Evolutionary conservation across 2,888 invertebrate genomes (phyloP).

Genomic region (Theretra japonica): DNA sequence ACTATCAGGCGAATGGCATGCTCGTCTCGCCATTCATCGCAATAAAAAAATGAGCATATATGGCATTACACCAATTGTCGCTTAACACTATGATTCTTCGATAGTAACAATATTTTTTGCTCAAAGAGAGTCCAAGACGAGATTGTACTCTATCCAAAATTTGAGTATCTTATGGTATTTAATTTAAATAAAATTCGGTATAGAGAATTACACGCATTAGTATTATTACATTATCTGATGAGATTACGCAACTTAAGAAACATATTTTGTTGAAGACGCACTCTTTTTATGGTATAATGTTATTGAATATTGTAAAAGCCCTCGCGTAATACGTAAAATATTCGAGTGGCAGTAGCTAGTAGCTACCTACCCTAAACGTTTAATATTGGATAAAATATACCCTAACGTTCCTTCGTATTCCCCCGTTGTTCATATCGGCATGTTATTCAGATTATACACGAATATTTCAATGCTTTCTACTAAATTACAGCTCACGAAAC

Average conservation of each 20-base stretch:
- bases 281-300: slow-evolving; percentile 64
- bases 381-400: slow-evolving; percentile 84
- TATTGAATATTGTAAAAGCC: slow-evolving; percentile 78
- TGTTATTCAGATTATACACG: slow-evolving; percentile 85
- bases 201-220: neutral
- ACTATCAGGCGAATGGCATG: no score
- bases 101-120: neutral
- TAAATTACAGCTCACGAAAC: slow-evolving; percentile 83
- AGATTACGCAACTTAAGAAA: slow-evolving; percentile 32
- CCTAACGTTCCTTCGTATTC: slow-evolving; percentile 75
- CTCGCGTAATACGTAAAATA: slow-evolving; percentile 78
- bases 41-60: no score
- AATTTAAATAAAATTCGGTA: slow-evolving; percentile 5
- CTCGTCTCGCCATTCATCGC: no score
- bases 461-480: slow-evolving; percentile 85
- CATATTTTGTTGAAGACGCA: slow-evolving; percentile 52
- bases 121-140: neutral
- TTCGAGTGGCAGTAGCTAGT: slow-evolving; percentile 66
- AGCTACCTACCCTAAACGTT: slow-evolving; percentile 76
- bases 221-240: slow-evolving; percentile 24
- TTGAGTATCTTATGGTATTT: neutral
- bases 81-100: no score
- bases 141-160: neutral
- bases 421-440: slow-evolving; percentile 84
- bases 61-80: no score